Conservation (phyloP, 1,140 invertebrate species). For the Saxidomus purpurata region DNA sequence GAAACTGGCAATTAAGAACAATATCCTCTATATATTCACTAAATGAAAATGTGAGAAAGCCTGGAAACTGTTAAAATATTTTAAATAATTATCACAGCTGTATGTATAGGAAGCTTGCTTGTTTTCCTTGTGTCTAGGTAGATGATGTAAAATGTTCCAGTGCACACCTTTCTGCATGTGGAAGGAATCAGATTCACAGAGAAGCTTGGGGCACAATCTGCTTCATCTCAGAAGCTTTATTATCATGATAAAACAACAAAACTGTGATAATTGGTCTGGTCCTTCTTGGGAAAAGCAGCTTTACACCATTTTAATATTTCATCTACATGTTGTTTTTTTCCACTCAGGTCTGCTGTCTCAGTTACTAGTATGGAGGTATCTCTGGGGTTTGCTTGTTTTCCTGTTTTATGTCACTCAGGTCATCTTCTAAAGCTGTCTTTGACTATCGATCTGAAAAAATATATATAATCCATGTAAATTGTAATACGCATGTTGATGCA, state of each 20-base stretch:
- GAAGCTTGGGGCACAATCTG: slow-evolving; percentile 27
- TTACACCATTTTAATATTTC: slow-evolving; percentile 8
- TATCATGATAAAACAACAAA: slow-evolving; percentile 11
- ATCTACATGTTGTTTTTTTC: no score
- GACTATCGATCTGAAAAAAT: no score
- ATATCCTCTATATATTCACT: slow-evolving; percentile 14
- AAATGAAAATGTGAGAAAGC: background rate
- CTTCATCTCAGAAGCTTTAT: slow-evolving; percentile 51
- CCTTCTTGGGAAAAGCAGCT: background rate
- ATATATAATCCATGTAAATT: no score
- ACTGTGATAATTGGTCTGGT: background rate
- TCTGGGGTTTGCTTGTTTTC: background rate
- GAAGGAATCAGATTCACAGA: background rate
- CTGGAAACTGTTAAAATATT: slow-evolving; percentile 28
- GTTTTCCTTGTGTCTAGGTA: slow-evolving; percentile 4
- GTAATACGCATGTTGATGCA: no score
- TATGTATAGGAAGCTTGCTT: background rate
- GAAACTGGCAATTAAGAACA: no score
- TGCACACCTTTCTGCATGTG: slow-evolving; percentile 4
- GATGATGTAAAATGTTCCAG: background rate
- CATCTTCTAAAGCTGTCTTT: background rate
- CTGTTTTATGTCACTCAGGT: background rate
- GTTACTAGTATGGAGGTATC: background rate
- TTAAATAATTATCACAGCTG: slow-evolving; percentile 49
- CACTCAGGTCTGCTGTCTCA: background rate